Base-by-base conservation (phyloP, 2,113 vertebrate species). In the Cyanoderma ruficeps region DNA sequence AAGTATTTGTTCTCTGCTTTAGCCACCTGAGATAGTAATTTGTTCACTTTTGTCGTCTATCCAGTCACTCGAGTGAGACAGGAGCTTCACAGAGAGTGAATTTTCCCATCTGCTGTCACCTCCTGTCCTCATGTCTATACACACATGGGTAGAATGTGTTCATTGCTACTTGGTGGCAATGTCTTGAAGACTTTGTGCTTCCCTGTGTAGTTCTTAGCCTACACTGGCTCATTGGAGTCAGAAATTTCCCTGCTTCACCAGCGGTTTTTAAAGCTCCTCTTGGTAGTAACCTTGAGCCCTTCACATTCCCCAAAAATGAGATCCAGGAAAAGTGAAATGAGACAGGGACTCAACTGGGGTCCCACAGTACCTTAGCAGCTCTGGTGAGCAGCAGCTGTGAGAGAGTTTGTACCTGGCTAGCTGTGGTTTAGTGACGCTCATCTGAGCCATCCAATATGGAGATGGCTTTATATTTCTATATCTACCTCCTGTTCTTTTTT, bases 71-170 rank as follows among this genome's bases (percentile, higher is more conserved):
- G 31, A 64, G 24, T 53, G 42, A 80, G 41, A 53, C 1, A 0
- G 68, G 31, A 89, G 44, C 41, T 67, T 77, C 53, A 28, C 16
- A 6, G 24, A 44, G 27, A 61, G 37, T 22, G 23, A 42, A 8
- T 81, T 78, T 78, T 70, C 52, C 46, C 25, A 6, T 41, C 33
- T 22, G 28, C 56, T 75, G 22, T 75, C 70, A 33, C 52, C 33
- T 71, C 16, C 49, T 0, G 0, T 55, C 23, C 22, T 37, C 61
- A 1, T 10, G 18, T 56, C 8, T 8, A 1, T 15, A 2, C 25
- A 19, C 8, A 49, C 16, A 20, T 0, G 2, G 42, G 16, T 37
- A 28, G 23, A 76, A 65, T 39, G 14, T 3, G 83, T 55, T 25
- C 23, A 13, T 56, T 22, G 17, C 67, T 75, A 1, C 33, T 2